Percentiles rank a stretch among this genome's conserved stretches.
These are phyloP conservation scores for Anastrepha ludens DNA, from an alignment of 1,140 invertebrate species.

Conservation along the genomic window DNA sequence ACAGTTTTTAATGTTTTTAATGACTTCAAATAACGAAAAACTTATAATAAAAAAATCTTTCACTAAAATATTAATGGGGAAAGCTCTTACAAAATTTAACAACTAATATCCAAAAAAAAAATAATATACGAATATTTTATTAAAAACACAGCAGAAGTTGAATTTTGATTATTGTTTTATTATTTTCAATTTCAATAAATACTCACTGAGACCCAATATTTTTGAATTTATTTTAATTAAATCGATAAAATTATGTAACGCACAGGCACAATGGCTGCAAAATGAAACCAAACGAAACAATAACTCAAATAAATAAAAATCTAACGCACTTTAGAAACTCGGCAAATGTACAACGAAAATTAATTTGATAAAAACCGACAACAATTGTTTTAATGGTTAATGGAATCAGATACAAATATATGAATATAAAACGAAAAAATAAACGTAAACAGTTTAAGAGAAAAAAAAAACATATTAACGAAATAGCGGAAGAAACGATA, in stretches of 20 bases:
- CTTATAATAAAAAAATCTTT: not conserved
- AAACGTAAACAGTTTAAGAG: conserved; percentile 31
- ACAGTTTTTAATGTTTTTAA: conserved; percentile 13
- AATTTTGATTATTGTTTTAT: not conserved
- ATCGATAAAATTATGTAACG: conserved; percentile 33
- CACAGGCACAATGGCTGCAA: conserved; percentile 49
- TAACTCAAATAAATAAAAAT: conserved; percentile 44
- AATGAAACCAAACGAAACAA: conserved; percentile 43
- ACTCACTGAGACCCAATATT: conserved; percentile 12
- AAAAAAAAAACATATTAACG: not conserved
- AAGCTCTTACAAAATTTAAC: conserved; percentile 38
- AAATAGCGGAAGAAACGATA: conserved; percentile 28
- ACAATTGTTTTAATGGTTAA: conserved; percentile 53
- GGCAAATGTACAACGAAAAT: conserved; percentile 50
- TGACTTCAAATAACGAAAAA: conserved; percentile 32
- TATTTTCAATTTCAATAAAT: not conserved
- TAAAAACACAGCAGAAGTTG: conserved; percentile 11
- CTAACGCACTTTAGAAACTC: conserved; percentile 39
- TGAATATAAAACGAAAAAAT: conserved; percentile 31
- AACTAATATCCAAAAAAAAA: conserved; percentile 38
- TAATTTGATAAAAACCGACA: conserved; percentile 34
- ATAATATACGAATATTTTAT: not conserved
- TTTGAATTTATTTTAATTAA: not conserved
- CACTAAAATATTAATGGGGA: conserved; percentile 39
- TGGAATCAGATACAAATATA: conserved; percentile 40